Base-by-base conservation (phyloP, 2,113 vertebrate genomes). In the Trichechus manatus region DNA sequence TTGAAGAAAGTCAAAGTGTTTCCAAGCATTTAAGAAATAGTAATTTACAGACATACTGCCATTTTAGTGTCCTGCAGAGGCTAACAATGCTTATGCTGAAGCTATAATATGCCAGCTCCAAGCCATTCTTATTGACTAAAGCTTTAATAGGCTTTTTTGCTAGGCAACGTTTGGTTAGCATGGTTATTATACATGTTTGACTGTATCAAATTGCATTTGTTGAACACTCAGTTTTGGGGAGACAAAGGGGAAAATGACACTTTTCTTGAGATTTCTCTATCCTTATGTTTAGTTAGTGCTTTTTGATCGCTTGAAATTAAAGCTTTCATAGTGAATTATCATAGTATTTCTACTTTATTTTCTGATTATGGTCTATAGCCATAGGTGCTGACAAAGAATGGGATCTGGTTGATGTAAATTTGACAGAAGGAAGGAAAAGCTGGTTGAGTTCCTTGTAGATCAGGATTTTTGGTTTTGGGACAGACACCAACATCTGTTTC, bases 401-500 rank as follows among this genome's bases (percentile, higher is more conserved):
- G 29, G 42, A 68, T 82, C 56, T 15, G 27, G 66, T 59, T 74
- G 66, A 88, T 39, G 20, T 79, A 89, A 64, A 64, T 82, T 92
- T 86, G 56, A 96, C 80, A 91, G 64, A 77, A 96, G 53, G 50
- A 96, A 89, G 22, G 89, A 86, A 82, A 84, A 94, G 4, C 33
- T 91, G 14, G 63, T 70, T 91, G 85, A 89, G 91, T 87, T 96
- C 50, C 42, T 42, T 86, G 3, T 78, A 87, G 44, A 78, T 92
- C 47, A 86, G 9, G 6, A 80, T 29, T 0, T 96, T 92, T 20
- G 96, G 39, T 89, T 95, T 68, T 50, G 95, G 64, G 53, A 81
- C 29, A 85, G 95, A 91, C 90, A 86, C 97, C 87, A 91, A 92
- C 82, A 97, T 97, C 91, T 97, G 92, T 79, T 97, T 97, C 95